Base-by-base conservation (phyloP, 2,113 vertebrate species). In the Orycteropus afer region DNA sequence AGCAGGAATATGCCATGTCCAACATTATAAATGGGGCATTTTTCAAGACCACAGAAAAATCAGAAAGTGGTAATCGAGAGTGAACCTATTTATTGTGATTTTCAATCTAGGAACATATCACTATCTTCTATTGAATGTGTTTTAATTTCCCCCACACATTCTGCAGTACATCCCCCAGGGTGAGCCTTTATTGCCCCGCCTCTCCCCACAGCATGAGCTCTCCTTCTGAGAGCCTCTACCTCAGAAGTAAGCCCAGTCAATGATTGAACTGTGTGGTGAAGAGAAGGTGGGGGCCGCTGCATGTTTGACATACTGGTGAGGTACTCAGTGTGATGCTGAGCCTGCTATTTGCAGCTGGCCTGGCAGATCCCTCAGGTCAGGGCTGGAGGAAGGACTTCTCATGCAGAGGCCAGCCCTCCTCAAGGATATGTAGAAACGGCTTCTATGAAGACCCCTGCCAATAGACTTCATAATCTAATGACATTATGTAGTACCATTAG, bases 181-280 rank as follows among this genome's bases (percentile, higher is more conserved):
- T 34, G 61, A 42, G 20, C 37, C n/a, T 34, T 32, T 14, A 6
- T 4, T 18, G 40, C 1, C 67, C 5, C 61, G 1, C 55, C 55
- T 22, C 55, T 57, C 55, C 55, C 55, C n/a, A n/a, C n/a, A n/a
- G n/a, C 29, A 53, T 0, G 4, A 45, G 9, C 27, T 11, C 8
- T 10, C 25, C 79, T 32, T 32, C 37, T 22, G 37, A 86, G 47
- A 69, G 13, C 10, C 22, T 45, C 32, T 1, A 4, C 32, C 29
- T 25, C 65, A 20, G 57, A 32, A 32, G 14, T n/a, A 9, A 32
- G 3, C 49, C 63, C 37, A 34, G 6, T 29, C 61, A 57, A 27
- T 32, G 6, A 0, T 0, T 22, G 49, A 23, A 4, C 63, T 3
- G 0, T 34, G 49, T 32, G 25, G 1, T 3, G 29, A 17, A n/a